Evolutionary conservation across 2,888 invertebrate species (phyloP).

Genomic region (Herminia tarsipennalis): DNA sequence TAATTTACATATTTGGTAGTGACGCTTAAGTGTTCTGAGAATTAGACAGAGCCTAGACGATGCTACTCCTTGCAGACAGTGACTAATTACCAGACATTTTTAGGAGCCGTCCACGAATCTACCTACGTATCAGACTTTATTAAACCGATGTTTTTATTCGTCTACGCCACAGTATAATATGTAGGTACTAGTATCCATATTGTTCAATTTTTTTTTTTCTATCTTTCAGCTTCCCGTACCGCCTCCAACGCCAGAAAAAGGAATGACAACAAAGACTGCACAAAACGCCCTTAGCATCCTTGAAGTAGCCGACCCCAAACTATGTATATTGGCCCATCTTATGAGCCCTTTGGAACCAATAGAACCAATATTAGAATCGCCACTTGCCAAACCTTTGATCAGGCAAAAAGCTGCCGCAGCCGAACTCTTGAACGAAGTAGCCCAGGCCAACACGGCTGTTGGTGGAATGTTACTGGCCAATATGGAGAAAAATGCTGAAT

Average conservation of each 20-base stretch:
- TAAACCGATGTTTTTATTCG: neutral
- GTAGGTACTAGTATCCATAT: neutral
- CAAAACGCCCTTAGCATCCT: conserved; percentile 90
- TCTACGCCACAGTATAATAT: no score
- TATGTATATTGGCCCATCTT: conserved; percentile 94
- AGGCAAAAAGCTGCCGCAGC: conserved; percentile 92
- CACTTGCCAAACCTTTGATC: conserved; percentile 91
- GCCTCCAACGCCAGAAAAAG: conserved; percentile 87
- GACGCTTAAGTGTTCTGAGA: conserved; percentile 19
- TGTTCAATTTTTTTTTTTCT: neutral
- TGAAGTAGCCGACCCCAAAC: conserved; percentile 95
- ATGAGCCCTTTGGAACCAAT: conserved; percentile 95
- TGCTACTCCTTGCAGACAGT: conserved; percentile 15
- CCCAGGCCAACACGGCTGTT: conserved; percentile 89
- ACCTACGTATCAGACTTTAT: neutral
- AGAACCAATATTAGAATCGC: conserved; percentile 94
- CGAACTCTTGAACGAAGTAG: conserved; percentile 91
- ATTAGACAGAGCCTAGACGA: conserved; percentile 20
- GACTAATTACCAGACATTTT: conserved; percentile 24
- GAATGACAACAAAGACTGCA: conserved; percentile 85
- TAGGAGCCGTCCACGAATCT: neutral
- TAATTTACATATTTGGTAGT: conserved; percentile 38
- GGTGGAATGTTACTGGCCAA: conserved; percentile 95
- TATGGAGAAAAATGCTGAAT: conserved; percentile 95
- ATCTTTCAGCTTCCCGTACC: conserved; percentile 86